Base-by-base conservation (phyloP, 2,797 vertebrate genomes). In the Silurus aristotelis region DNA sequence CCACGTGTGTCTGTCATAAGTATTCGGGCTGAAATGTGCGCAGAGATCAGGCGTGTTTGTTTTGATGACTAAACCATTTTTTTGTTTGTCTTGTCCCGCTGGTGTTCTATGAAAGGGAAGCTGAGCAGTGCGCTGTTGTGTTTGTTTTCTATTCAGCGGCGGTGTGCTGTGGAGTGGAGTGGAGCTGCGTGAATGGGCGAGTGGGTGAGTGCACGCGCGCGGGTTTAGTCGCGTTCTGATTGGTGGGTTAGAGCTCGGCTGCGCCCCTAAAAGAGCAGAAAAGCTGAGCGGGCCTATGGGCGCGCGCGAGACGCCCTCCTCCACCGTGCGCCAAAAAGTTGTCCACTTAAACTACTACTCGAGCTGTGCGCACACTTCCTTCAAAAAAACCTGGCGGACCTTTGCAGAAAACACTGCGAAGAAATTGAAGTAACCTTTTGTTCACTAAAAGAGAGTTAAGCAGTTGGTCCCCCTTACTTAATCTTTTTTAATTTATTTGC, bases 231-330 rank as follows among this genome's bases (percentile, higher is more conserved):
- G 17, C 27, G 60, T 19, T 83, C 80, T 91, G 88, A 96, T 96
- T 96, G 96, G 96, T 94, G 92, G 92, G 89, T 85, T 68, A 68
- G 84, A 93, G 92, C 92, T 93, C 93, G 87, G 92, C 91, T 80
- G 88, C 72, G 90, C 92, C 92, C 93, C 92, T 92, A 90, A 22
- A 81, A 52, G 12, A 67, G 67, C 55, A 95, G 94, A 93, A 94
- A 93, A 85, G 89, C 89, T 78, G 85, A 87, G 88, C 67, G 92
- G 95, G 93, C 96, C 96, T 96, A 96, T 96, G 92, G 92, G 91
- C 89, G 94, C 89, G n/a, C 88, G 72, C 55, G 88, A 86, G 87
- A 46, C 92, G 90, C 91, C 90, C 87, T 80, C 90, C 88, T 89
- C 85, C 89, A 90, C 91, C 87, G 90, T 87, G 92, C 90, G 90